A percentile compares a stretch with the other conserved stretches of the same genome.
phyloP scores from a whole-genome alignment of 2,113 vertebrate species.

The Phoxinus phoxinus region DNA sequence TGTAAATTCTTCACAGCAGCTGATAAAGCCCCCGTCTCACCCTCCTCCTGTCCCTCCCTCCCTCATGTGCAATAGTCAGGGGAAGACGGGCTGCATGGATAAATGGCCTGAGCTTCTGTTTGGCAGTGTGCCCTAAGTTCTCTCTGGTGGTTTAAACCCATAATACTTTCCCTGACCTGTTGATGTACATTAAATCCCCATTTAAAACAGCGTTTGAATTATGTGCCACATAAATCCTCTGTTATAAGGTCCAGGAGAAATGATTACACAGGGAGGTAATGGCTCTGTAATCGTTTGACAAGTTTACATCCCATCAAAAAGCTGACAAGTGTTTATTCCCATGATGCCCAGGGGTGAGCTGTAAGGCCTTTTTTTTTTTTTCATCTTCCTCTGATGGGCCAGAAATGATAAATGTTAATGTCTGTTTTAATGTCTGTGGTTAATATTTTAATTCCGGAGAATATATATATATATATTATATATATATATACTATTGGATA shows the following conservation, averaged over 20 bases:
- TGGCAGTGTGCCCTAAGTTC: conserved; percentile 66
- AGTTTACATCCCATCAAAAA: conserved; percentile 60
- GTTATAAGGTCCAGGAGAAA: conserved; percentile 63
- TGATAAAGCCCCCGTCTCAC: conserved; percentile 77
- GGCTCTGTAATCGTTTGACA: conserved; percentile 58
- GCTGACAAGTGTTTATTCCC: conserved; percentile 48
- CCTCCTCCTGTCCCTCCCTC: conserved; percentile 42
- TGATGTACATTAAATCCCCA: conserved; percentile 71
- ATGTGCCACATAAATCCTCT: conserved; percentile 64
- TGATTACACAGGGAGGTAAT: conserved; percentile 57
- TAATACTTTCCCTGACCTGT: conserved; percentile 71
- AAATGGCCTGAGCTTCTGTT: conserved; percentile 73
- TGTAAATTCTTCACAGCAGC: conserved; percentile 89
- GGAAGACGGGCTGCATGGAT: conserved; percentile 65
- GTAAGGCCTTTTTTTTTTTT: no score
- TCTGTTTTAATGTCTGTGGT: conserved; percentile 13
- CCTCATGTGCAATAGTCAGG: conserved; percentile 59
- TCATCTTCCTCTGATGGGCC: background rate
- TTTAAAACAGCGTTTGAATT: conserved; percentile 64
- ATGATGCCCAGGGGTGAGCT: conserved; percentile 11
- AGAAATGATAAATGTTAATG: background rate
- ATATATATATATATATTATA: no score
- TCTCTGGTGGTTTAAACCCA: conserved; percentile 66
- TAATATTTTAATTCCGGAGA: conserved; percentile 3
- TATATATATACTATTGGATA: no score